Conservation (phyloP, 2,888 invertebrate genomes). For the Pterostichus niger region DNA sequence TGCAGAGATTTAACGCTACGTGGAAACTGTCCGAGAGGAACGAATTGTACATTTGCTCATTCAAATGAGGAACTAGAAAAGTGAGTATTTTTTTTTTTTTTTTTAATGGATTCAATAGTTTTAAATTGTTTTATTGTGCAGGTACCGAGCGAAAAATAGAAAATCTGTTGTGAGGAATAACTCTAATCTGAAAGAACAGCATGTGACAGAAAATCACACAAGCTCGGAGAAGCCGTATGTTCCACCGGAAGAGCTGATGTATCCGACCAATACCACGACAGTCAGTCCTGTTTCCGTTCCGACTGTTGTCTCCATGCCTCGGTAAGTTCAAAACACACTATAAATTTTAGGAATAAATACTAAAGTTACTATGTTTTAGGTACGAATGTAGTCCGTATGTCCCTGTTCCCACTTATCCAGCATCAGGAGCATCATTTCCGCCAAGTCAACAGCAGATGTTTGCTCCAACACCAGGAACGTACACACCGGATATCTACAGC, state of each 20-base stretch:
- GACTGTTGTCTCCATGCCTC: slow-evolving; percentile 69
- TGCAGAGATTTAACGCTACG: slow-evolving; percentile 90
- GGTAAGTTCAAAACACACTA: slow-evolving; percentile 68
- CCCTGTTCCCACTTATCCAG: slow-evolving; percentile 69
- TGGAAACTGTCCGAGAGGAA: slow-evolving; percentile 91
- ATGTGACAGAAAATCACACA: slow-evolving; percentile 73
- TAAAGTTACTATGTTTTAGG: slow-evolving; percentile 56
- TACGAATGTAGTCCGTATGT: slow-evolving; percentile 58
- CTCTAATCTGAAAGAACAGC: slow-evolving; percentile 69
- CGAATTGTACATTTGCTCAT: slow-evolving; percentile 95
- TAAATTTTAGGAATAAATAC: not conserved
- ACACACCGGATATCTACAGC: slow-evolving; percentile 74
- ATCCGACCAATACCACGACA: slow-evolving; percentile 72
- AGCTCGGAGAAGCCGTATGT: slow-evolving; percentile 73
- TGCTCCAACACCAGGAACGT: slow-evolving; percentile 72
- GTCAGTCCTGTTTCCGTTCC: slow-evolving; percentile 73
- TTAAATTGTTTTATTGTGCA: slow-evolving; percentile 70
- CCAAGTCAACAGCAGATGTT: slow-evolving; percentile 73
- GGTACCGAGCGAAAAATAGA: slow-evolving; percentile 83
- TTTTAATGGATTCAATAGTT: not conserved
- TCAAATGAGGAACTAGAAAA: slow-evolving; percentile 94
- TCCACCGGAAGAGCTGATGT: slow-evolving; percentile 73
- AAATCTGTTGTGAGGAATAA: slow-evolving; percentile 77
- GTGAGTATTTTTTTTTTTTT: slow-evolving; percentile 74
- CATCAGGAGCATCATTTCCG: slow-evolving; percentile 71